These are phyloP conservation scores for Phallusia fumigata DNA, from an alignment of 23 tunicate species.

Conservation along the genomic window DNA sequence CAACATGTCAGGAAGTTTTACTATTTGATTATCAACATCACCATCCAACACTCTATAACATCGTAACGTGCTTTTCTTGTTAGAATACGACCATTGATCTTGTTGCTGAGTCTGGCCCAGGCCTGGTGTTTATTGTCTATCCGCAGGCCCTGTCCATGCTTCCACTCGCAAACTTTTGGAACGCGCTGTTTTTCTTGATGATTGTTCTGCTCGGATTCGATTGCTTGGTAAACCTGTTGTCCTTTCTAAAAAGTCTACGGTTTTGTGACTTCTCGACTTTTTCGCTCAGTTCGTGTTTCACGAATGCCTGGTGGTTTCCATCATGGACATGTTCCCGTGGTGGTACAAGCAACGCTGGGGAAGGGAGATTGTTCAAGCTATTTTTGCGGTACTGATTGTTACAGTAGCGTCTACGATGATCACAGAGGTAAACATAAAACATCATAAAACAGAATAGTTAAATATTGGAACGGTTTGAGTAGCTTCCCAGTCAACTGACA, in stretches of 20 bases:
- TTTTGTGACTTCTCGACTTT: no score
- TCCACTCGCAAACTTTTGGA: slow-evolving; percentile 24
- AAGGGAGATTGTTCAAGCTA: slow-evolving; percentile 16
- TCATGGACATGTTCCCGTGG: slow-evolving; percentile 22
- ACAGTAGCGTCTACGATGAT: slow-evolving; percentile 16
- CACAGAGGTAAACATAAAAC: slow-evolving; percentile 15
- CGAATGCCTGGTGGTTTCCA: slow-evolving; percentile 13
- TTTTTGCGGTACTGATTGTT: slow-evolving; percentile 13
- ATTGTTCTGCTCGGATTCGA: slow-evolving; percentile 23
- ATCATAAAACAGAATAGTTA: no score
- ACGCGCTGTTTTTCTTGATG: slow-evolving; percentile 29
- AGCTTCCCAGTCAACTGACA: no score
- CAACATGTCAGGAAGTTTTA: background rate
- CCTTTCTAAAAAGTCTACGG: no score
- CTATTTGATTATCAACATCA: background rate
- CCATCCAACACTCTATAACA: background rate
- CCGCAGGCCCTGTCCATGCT: slow-evolving; percentile 29
- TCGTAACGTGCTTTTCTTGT: background rate
- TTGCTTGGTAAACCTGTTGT: slow-evolving; percentile 24
- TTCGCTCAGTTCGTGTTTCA: slow-evolving; percentile 13
- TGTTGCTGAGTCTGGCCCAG: slow-evolving; percentile 36
- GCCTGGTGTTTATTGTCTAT: slow-evolving; percentile 21
- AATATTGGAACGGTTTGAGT: no score
- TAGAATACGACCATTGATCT: slow-evolving; percentile 19
- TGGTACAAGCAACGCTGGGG: slow-evolving; percentile 23